phyloP scores from a whole-genome alignment of 2,113 vertebrate species.

The Megaleporinus macrocephalus region DNA sequence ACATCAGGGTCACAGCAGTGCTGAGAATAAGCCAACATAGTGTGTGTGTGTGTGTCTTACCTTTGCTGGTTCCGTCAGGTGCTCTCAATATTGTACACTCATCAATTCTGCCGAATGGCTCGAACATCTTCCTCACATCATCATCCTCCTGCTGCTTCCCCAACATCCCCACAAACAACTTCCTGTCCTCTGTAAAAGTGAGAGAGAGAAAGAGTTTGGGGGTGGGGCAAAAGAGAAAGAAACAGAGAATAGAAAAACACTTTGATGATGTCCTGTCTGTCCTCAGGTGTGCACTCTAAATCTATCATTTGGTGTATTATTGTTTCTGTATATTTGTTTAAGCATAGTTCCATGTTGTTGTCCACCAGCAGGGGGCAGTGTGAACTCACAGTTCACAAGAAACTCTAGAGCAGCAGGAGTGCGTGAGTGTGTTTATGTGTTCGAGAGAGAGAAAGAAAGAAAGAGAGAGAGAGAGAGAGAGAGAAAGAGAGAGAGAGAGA shows the following conservation, averaged over 20 bases:
- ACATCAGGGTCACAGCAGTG: too few relatives aligned
- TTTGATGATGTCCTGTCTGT: not conserved
- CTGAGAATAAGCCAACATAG: too few relatives aligned
- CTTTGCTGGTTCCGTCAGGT: slow-evolving; percentile 92
- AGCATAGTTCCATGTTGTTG: too few relatives aligned
- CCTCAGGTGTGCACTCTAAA: not conserved
- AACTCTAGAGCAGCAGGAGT: not conserved
- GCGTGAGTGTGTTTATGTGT: not conserved
- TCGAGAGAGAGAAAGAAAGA: not conserved
- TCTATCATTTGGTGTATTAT: too few relatives aligned
- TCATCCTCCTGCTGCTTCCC: slow-evolving; percentile 94
- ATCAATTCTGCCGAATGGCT: slow-evolving; percentile 90
- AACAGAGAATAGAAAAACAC: not conserved
- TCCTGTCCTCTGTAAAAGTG: slow-evolving; percentile 85
- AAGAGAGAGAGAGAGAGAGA: not conserved
- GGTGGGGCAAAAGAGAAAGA: not conserved
- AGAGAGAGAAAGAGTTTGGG: not conserved
- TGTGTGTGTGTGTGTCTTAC: slow-evolving; percentile 56
- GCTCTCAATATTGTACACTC: slow-evolving; percentile 93
- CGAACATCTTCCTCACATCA: slow-evolving; percentile 91
- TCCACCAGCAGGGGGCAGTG: not conserved
- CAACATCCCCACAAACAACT: slow-evolving; percentile 94
- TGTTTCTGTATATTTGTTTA: too few relatives aligned
- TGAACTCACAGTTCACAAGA: not conserved
- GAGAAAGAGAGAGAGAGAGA: slow-evolving; percentile 1